Evolutionary conservation across 2,888 invertebrate species (phyloP), one percentile per base, ranked within the genome.

Genomic region (Elegia similella): DNA sequence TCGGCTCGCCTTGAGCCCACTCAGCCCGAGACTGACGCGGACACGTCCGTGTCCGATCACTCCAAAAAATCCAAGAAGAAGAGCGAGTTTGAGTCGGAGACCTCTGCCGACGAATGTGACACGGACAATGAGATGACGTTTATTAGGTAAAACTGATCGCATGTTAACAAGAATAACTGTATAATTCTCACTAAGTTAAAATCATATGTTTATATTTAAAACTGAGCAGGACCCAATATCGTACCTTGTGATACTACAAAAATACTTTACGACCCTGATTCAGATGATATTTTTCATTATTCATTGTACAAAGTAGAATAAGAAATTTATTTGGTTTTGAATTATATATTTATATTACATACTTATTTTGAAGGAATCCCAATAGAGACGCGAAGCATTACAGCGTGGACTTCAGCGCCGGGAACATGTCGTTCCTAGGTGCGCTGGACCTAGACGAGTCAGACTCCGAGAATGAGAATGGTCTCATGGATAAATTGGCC

Each of bases 391-490:
- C 68, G 54, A 84, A 82, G 59, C 76, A 78, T 43, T 78, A 82
- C 61, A 78, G 76, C 60, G 80, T 81, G 56, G 93, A 78, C 71
- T 92, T 72, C 70, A 88, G 72, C 46, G 74, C 78, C 17, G 91
- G 92, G 7, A 92, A 90, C 63, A 81, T 93, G 75, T 89, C 93
- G 0, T 92, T 93, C 50, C 57, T 89, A 12, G 81, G 77, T 68
- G 88, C 80, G 52, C 80, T 72, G 87, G 94, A 93, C 67, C 80
- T 90, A 10, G 95, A 95, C 58, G 95, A 95, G 61, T 95, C 95
- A 0, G 96, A 96, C 73, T 95, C 95, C 0, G 96, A 96, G 65
- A 95, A 95, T 68, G 95, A 95, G 67, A 94, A 93, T 69, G 94
- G 93, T 0, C 87, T 93, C 1, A 93, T 95, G 85, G 95, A 95